These are phyloP conservation scores for Puffinus mauretanicus DNA, from an alignment of 2,113 vertebrate species.

Conservation along the genomic window DNA sequence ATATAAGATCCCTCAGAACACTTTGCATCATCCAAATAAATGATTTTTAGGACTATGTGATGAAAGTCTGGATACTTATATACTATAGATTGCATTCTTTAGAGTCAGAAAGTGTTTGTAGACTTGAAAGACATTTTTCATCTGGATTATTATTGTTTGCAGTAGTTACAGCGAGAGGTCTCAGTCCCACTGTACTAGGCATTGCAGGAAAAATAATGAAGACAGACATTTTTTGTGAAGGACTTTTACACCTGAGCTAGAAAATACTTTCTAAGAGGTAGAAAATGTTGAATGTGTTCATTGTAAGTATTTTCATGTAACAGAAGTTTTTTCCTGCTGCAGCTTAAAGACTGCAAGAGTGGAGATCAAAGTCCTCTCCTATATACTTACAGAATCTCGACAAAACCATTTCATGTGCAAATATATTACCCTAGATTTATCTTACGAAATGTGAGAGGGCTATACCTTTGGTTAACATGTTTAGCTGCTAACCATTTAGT, in stretches of 20 bases:
- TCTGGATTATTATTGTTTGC: not conserved
- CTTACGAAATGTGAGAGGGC: not conserved
- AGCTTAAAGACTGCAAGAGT: not conserved
- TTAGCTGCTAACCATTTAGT: not conserved
- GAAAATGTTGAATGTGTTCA: not conserved
- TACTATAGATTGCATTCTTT: not conserved
- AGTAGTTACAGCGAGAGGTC: not conserved
- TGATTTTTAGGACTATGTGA: not conserved
- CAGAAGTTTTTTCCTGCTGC: not conserved
- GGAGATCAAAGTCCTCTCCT: not conserved
- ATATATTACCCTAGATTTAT: not conserved
- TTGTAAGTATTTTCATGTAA: not conserved
- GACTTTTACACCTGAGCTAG: not conserved
- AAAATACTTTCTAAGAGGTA: not conserved
- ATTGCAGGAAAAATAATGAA: not conserved
- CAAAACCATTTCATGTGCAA: not conserved
- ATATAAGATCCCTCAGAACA: not conserved
- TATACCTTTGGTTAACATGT: not conserved
- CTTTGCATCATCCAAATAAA: not conserved
- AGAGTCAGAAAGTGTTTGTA: not conserved
- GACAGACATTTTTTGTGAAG: not conserved
- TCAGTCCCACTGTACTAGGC: not conserved
- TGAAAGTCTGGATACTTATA: not conserved
- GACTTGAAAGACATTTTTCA: not conserved
- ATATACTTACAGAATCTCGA: not conserved